A percentile compares a stretch with the other conserved stretches of the same genome.
phyloP scores from a whole-genome alignment of 2,888 invertebrate genomes.

The Trachelus iudaicus region DNA sequence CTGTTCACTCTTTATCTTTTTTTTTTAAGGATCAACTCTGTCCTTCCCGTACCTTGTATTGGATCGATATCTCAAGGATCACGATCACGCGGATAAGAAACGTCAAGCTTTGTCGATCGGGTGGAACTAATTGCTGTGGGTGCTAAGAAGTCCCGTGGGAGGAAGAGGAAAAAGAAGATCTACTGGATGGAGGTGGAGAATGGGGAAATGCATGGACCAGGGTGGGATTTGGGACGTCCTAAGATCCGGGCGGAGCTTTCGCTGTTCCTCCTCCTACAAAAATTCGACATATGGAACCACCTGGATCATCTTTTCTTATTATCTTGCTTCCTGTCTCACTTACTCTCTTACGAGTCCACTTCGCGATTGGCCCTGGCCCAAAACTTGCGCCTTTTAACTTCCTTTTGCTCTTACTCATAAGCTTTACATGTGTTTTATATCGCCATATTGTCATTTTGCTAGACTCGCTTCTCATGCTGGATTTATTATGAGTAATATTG shows the following conservation, averaged over 20 bases:
- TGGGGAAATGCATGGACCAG: background rate
- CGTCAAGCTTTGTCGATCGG: conserved; percentile 32
- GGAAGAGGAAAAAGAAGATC: conserved; percentile 4
- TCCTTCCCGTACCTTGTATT: background rate
- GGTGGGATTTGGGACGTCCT: conserved; percentile 42
- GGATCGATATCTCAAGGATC: background rate
- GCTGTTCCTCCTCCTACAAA: conserved; percentile 32
- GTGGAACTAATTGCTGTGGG: conserved; percentile 54
- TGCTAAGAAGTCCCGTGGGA: conserved; percentile 33
- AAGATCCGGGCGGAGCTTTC: conserved; percentile 54
- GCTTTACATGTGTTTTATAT: background rate
- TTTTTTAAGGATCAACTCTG: background rate
- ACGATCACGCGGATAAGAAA: conserved; percentile 13
- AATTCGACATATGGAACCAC: conserved; percentile 48
- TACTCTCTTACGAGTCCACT: background rate
- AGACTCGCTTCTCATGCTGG: background rate
- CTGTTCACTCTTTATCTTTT: background rate
- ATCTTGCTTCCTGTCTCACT: background rate
- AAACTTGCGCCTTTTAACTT: background rate
- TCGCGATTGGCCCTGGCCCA: background rate
- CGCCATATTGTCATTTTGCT: background rate
- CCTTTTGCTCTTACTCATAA: background rate
- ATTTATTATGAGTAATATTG: no score
- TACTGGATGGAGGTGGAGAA: background rate
- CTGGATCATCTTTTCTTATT: conserved; percentile 42